Evolutionary conservation across 1,140 invertebrate species (phyloP).

Genomic region (Platyscapa corneri): DNA sequence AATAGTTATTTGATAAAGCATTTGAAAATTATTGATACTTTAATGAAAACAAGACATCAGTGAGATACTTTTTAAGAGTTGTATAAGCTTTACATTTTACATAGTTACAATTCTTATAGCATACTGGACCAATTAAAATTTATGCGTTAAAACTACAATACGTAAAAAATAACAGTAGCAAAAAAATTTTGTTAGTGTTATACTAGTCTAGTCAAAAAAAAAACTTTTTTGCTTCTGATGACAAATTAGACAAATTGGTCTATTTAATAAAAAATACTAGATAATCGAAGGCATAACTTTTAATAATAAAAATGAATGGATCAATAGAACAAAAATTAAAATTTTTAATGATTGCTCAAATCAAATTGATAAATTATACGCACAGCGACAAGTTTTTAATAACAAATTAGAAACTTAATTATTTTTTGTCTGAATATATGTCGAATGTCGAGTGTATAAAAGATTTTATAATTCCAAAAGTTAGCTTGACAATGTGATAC

Average conservation of each 20-base stretch:
- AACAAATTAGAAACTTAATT: not conserved
- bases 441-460: slow-evolving; percentile 17
- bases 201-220: slow-evolving; percentile 62
- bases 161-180: slow-evolving; percentile 39
- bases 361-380: slow-evolving; percentile 32
- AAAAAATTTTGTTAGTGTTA: slow-evolving; percentile 49
- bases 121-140: slow-evolving; percentile 60
- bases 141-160: slow-evolving; percentile 35
- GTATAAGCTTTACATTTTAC: slow-evolving; percentile 45
- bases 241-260: slow-evolving; percentile 20
- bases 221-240: slow-evolving; percentile 40
- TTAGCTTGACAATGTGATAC: slow-evolving; percentile 64
- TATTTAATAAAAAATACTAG: slow-evolving; percentile 18
- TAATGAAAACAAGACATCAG: slow-evolving; percentile 54
- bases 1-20: slow-evolving; percentile 27
- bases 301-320: slow-evolving; percentile 16
- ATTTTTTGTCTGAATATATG: not conserved
- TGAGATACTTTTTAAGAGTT: slow-evolving; percentile 58
- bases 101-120: slow-evolving; percentile 39
- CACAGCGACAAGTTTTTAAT: slow-evolving; percentile 32
- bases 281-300: slow-evolving; percentile 19
- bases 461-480: slow-evolving; percentile 48
- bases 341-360: slow-evolving; percentile 33
- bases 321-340: slow-evolving; percentile 14
- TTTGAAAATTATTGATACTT: slow-evolving; percentile 33